Conservation (phyloP, 2,888 invertebrate species). For the Ypsolopha scabrella region DNA sequence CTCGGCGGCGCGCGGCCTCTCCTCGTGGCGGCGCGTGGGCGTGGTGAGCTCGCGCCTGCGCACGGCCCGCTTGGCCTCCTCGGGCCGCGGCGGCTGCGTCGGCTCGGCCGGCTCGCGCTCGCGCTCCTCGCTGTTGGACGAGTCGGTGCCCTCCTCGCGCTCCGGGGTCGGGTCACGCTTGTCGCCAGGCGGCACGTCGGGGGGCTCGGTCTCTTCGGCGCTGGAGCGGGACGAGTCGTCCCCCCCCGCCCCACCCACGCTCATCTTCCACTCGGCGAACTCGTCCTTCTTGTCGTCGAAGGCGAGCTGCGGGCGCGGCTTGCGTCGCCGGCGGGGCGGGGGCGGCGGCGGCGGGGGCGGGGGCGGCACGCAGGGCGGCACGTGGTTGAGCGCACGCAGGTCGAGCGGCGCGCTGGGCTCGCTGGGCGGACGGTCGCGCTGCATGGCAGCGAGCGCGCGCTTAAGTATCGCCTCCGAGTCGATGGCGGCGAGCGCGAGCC, state of each 20-base stretch:
- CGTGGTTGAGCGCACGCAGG: background rate
- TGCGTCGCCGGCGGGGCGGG: conserved; percentile 20
- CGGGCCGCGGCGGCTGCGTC: conserved; percentile 7
- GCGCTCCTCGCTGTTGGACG: background rate
- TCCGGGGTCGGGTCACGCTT: conserved; percentile 3
- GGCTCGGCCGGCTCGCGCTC: conserved; percentile 1
- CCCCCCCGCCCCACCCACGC: background rate
- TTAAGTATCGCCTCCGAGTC: conserved; percentile 31
- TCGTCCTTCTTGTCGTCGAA: background rate
- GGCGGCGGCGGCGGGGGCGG: conserved; percentile 5
- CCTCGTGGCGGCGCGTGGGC: conserved; percentile 10
- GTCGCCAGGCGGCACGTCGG: conserved; percentile 15
- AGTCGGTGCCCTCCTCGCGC: conserved; percentile 5
- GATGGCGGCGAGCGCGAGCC: conserved; percentile 52
- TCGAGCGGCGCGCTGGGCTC: conserved; percentile 19
- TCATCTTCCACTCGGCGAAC: background rate
- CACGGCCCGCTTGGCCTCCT: conserved; percentile 6
- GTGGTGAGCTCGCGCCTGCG: conserved; percentile 3
- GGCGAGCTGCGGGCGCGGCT: conserved; percentile 14
- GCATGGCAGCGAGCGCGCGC: conserved; percentile 34
- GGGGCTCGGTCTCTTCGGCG: conserved; percentile 18
- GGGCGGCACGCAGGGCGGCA: conserved; percentile 8
- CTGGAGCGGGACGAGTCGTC: conserved; percentile 31
- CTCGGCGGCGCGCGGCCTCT: conserved; percentile 12
- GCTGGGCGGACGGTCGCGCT: conserved; percentile 24